These are phyloP conservation scores for Cacatua alba DNA, from an alignment of 2,113 vertebrate species.

Conservation along the genomic window DNA sequence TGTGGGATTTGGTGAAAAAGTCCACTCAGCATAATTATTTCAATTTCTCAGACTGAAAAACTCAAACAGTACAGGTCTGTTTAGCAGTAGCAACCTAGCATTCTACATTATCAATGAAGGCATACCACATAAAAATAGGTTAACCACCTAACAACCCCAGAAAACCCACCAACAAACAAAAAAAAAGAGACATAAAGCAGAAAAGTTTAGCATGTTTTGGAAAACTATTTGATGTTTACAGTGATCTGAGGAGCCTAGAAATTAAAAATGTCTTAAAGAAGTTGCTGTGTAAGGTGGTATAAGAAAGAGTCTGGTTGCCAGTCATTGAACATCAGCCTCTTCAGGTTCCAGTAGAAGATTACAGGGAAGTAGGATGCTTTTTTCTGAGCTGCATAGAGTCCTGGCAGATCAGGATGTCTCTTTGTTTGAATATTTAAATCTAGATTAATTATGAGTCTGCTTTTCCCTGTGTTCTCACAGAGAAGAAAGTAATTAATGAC, in stretches of 20 bases:
- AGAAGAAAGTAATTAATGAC: slow-evolving; percentile 44
- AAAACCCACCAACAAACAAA: not conserved
- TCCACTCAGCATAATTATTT: not conserved
- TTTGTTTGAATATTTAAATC: not conserved
- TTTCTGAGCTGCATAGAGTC: not conserved
- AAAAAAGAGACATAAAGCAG: not conserved
- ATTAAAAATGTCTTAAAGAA: not conserved
- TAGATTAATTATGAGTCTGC: slow-evolving; percentile 1
- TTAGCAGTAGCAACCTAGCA: not conserved
- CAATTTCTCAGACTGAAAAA: not conserved
- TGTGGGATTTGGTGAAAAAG: not conserved
- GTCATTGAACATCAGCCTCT: not conserved
- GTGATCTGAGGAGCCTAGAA: not conserved
- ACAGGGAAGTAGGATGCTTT: not conserved
- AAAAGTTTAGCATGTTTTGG: not conserved
- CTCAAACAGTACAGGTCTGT: not conserved
- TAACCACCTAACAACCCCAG: not conserved
- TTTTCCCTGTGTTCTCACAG: slow-evolving; percentile 9
- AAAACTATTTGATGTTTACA: not conserved
- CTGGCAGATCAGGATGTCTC: not conserved
- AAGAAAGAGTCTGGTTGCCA: not conserved
- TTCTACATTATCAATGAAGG: not conserved
- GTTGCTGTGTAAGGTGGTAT: not conserved
- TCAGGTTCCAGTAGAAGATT: not conserved
- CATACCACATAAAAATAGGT: not conserved